These are phyloP conservation scores for Onychorhynchus coronatus DNA, from an alignment of 2,113 vertebrate species.

Conservation along the genomic window DNA sequence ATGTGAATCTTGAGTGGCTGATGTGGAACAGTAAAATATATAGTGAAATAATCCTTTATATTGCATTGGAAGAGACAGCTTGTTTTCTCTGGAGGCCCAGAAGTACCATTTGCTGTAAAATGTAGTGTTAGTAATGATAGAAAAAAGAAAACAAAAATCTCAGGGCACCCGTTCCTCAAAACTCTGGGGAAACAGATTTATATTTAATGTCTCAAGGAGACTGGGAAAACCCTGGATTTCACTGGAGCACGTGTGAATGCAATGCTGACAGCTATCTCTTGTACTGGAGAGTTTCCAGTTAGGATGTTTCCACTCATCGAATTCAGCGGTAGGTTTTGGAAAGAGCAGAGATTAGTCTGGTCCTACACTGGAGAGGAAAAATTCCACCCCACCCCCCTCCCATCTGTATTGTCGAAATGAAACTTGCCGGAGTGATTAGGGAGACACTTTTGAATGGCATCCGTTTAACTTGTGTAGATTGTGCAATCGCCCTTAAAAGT, in stretches of 20 bases:
- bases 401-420: too few species aligned
- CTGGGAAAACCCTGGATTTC: background rate
- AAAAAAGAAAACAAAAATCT: background rate
- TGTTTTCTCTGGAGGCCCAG: background rate
- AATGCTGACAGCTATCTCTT: background rate
- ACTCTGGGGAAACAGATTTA: background rate
- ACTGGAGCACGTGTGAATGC: background rate
- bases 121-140: background rate
- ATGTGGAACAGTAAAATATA: background rate
- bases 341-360: background rate
- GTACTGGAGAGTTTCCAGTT: background rate
- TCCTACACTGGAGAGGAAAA: background rate
- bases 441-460: background rate
- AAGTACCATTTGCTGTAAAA: background rate
- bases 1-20: background rate
- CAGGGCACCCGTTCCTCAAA: background rate
- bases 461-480: background rate
- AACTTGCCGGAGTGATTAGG: too few species aligned
- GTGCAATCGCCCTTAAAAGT: background rate
- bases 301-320: background rate
- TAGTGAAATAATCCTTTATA: background rate
- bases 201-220: background rate
- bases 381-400: background rate
- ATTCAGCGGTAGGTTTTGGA: background rate
- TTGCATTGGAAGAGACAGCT: background rate